Percentiles rank a stretch among this genome's conserved stretches.
Evolutionary conservation across 2,797 vertebrate species (phyloP).

Genomic region (Furcifer pardalis): DNA sequence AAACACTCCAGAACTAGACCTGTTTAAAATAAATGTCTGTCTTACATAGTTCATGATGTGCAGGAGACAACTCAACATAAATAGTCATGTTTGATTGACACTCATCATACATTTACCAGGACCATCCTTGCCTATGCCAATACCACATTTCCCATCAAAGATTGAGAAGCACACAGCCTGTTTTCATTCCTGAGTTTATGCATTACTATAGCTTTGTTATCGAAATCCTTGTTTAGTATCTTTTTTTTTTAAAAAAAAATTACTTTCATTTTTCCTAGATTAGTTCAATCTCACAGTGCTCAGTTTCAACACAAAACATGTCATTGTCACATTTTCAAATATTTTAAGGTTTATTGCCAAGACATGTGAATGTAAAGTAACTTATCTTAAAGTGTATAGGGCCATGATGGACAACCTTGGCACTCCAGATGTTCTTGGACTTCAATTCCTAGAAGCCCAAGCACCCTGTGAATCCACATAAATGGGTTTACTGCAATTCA

Average conservation of each 20-base stretch:
- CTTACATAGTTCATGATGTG: not conserved
- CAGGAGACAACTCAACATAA: not conserved
- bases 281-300: not conserved
- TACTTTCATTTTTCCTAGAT: not conserved
- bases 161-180: not conserved
- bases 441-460: too few species aligned
- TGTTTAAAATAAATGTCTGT: not conserved
- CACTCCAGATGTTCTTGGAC: too few species aligned
- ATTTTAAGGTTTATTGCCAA: not conserved
- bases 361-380: not conserved
- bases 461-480: too few species aligned
- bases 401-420: too few species aligned
- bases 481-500: too few species aligned
- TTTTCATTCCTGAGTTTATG: not conserved
- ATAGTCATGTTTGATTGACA: not conserved
- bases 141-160: not conserved
- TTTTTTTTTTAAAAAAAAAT: not conserved
- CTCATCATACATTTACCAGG: too few species aligned
- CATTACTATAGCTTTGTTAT: not conserved
- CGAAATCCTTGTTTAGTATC: not conserved
- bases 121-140: not conserved
- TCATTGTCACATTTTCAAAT: not conserved
- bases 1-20: too few species aligned
- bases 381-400: not conserved
- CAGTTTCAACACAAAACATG: not conserved